A percentile compares a stretch with the other conserved stretches of the same genome.
phyloP scores from a whole-genome alignment of 1,140 invertebrate genomes.

The Leptinotarsa defecta region DNA sequence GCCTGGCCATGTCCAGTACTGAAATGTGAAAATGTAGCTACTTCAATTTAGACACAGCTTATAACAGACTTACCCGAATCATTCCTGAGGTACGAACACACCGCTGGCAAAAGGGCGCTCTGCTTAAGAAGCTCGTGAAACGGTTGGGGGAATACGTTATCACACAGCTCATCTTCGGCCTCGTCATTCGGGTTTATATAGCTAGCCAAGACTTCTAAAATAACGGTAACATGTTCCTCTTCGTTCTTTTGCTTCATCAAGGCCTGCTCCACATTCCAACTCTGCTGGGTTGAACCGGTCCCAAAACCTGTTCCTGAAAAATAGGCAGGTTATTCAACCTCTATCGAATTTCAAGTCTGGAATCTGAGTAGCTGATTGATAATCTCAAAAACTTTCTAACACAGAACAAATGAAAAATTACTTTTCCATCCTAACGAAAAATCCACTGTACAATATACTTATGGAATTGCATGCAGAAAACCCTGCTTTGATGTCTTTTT shows the following conservation, averaged over 20 bases:
- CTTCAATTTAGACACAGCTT: not conserved
- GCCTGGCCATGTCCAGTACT: conserved; percentile 92
- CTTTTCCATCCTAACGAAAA: too few relatives aligned
- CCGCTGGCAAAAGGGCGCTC: conserved; percentile 84
- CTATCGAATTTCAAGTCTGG: too few relatives aligned
- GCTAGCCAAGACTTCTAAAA: conserved; percentile 78
- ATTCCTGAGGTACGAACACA: conserved; percentile 90
- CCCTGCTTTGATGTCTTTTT: too few relatives aligned
- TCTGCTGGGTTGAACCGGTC: conserved; percentile 91
- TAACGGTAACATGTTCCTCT: conserved; percentile 88
- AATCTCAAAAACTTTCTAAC: not conserved
- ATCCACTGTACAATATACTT: too few relatives aligned
- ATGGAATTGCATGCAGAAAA: too few relatives aligned
- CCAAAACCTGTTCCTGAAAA: conserved; percentile 82
- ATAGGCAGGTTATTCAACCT: not conserved
- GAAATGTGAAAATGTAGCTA: conserved; percentile 39
- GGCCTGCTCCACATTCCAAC: conserved; percentile 94
- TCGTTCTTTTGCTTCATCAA: conserved; percentile 85
- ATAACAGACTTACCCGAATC: conserved; percentile 72
- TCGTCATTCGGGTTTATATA: conserved; percentile 76
- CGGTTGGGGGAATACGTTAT: conserved; percentile 64
- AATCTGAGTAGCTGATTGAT: not conserved
- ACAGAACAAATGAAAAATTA: too few relatives aligned
- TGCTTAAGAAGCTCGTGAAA: conserved; percentile 78
- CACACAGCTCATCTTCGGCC: conserved; percentile 57